These are phyloP conservation scores for Orius laevigatus DNA, from an alignment of 1,140 invertebrate genomes.

Conservation along the genomic window DNA sequence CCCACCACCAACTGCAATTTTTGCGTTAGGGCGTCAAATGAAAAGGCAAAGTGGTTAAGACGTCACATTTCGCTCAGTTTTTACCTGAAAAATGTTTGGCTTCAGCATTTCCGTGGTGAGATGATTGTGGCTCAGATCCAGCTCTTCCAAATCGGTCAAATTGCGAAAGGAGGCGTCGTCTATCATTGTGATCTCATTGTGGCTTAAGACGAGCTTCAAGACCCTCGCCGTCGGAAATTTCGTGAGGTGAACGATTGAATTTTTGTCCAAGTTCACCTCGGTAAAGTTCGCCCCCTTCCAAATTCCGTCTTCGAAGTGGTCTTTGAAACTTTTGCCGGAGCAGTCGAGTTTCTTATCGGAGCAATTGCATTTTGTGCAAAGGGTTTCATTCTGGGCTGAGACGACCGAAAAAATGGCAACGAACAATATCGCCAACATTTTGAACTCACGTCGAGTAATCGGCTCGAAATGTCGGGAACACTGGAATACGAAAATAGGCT, in stretches of 20 bases:
- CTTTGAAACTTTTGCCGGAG: not conserved
- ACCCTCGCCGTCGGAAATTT: not conserved
- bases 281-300: slow-evolving; percentile 1
- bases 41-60: too few relatives aligned
- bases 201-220: slow-evolving; percentile 22
- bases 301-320: slow-evolving; percentile 1
- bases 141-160: slow-evolving; percentile 36
- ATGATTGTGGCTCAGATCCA: slow-evolving; percentile 51
- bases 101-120: slow-evolving; percentile 35
- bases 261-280: slow-evolving; percentile 1
- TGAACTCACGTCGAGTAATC: too few relatives aligned
- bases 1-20: too few relatives aligned
- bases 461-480: too few relatives aligned
- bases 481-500: too few relatives aligned
- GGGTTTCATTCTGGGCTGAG: too few relatives aligned
- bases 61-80: too few relatives aligned
- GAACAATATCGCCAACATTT: too few relatives aligned
- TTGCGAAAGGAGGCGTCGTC: slow-evolving; percentile 39
- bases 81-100: slow-evolving; percentile 47
- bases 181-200: slow-evolving; percentile 39
- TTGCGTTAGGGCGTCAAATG: too few relatives aligned
- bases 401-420: too few relatives aligned
- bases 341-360: not conserved
- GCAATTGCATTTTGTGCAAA: too few relatives aligned
- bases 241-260: not conserved